These are phyloP conservation scores for Endotricha flammealis DNA, from an alignment of 2,888 invertebrate genomes.

Conservation along the genomic window DNA sequence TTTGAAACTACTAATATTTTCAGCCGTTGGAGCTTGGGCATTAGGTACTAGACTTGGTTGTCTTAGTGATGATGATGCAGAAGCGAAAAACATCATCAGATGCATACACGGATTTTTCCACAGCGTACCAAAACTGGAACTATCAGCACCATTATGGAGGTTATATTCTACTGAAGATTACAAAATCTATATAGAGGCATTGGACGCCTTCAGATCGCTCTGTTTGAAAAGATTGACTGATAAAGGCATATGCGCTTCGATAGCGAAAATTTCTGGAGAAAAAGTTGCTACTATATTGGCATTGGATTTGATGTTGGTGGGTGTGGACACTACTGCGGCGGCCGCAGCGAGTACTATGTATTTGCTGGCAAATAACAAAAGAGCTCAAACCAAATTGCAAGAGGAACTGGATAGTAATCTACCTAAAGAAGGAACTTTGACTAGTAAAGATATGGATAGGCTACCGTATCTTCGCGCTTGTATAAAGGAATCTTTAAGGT, in stretches of 20 bases:
- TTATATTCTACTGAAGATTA: constrained; percentile 84
- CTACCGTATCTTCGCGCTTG: constrained; percentile 86
- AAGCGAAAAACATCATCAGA: constrained; percentile 86
- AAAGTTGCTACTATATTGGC: constrained; percentile 83
- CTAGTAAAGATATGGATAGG: constrained; percentile 79
- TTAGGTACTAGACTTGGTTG: constrained; percentile 89
- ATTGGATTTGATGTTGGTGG: constrained; percentile 87
- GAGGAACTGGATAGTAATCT: constrained; percentile 79
- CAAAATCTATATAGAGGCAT: constrained; percentile 82
- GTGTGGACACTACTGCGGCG: constrained; percentile 89
- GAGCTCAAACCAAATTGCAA: constrained; percentile 81
- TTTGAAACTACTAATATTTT: no score
- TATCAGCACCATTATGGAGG: constrained; percentile 86
- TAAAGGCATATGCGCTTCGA: constrained; percentile 63
- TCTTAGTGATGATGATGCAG: constrained; percentile 82
- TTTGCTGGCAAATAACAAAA: constrained; percentile 83
- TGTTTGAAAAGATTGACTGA: constrained; percentile 64
- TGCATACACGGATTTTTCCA: constrained; percentile 87
- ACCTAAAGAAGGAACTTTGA: constrained; percentile 75
- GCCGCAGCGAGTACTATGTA: constrained; percentile 86
- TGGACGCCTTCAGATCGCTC: constrained; percentile 84
- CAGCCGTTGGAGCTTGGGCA: constrained; percentile 89
- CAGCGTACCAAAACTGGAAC: constrained; percentile 85
- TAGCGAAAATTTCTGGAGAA: constrained; percentile 51
- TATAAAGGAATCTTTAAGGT: constrained; percentile 87